Conservation (phyloP, 2,888 invertebrate species). For the Chrysotoxum bicinctum region DNA sequence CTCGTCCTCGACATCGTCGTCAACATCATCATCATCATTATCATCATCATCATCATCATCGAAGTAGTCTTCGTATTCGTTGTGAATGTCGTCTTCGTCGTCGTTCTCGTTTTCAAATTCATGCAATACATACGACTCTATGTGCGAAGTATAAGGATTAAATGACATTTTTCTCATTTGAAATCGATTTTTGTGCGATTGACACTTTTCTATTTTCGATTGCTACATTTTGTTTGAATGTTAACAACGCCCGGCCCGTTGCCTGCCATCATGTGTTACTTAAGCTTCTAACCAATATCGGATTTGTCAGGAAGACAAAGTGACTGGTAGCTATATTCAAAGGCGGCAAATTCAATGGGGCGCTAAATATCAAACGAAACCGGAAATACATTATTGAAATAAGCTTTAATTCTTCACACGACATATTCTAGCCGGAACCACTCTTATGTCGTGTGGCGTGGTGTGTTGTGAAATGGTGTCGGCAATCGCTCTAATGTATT, state of each 20-base stretch:
- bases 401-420: no score
- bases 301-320: not conserved
- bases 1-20: conserved; percentile 54
- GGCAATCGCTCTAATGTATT: no score
- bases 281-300: conserved; percentile 7
- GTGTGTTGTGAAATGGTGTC: no score
- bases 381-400: not conserved
- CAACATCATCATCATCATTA: not conserved
- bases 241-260: conserved; percentile 37
- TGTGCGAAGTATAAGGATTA: conserved; percentile 50
- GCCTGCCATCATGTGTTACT: conserved; percentile 27
- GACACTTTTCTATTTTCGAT: conserved; percentile 63
- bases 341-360: not conserved
- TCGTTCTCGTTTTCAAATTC: conserved; percentile 39
- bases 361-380: not conserved
- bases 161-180: conserved; percentile 69
- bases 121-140: not conserved
- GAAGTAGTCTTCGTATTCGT: conserved; percentile 54
- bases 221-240: conserved; percentile 58
- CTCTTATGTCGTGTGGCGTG: no score
- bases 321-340: not conserved
- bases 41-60: conserved; percentile 1
- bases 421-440: no score
- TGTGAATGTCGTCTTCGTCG: conserved; percentile 9
- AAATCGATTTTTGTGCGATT: conserved; percentile 69